Evolutionary conservation across 1,140 invertebrate species (phyloP), one percentile per base, ranked within the genome.

Genomic region (Trichonephila clavata): DNA sequence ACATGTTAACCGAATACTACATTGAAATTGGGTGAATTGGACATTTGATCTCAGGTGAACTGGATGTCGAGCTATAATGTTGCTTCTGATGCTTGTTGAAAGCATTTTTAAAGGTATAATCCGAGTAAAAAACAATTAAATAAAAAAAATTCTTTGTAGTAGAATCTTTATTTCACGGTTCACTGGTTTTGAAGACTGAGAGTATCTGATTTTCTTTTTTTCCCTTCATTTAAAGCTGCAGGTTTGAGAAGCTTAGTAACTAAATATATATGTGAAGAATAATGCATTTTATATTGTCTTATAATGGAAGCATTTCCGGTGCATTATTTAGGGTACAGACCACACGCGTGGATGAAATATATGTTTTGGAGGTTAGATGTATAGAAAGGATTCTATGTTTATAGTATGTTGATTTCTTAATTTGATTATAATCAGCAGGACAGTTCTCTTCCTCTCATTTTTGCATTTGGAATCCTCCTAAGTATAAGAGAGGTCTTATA

Each of bases 121-220:
- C 84, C 60, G 16, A 88, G 61, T 59, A 24, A 68, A 50, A 21
- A 21, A 32, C 68, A 77, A 77, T 77, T 77, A 77, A 32, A 77
- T 83, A 77, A 83, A 83, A 83, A 83, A 83, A 57, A n/a, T 39
- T 61, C 21, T 18, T 1, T 4, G 63, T 68, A n/a, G 63, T 5
- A 43, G 86, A 68, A 68, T 88, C 60, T 88, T 88, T n/a, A 65
- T 65, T 88, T 88, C 43, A 88, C 24, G 86, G 61, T 65, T 88
- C 86, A 88, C 60, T 88, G 86, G 39, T 21, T 71, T 68, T 71
- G 24, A 50, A 50, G 86, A 68, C 80, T 83, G 27, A 77, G 27
- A 6, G 27, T 77, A 77, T 77, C 68, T 27, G 3, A 21, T 57
- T 57, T 83, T 83, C 80, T 83, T 57, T 21, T 50, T 32, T 32